Base-by-base conservation (phyloP, 2,888 invertebrate species). In the Selenia dentaria region DNA sequence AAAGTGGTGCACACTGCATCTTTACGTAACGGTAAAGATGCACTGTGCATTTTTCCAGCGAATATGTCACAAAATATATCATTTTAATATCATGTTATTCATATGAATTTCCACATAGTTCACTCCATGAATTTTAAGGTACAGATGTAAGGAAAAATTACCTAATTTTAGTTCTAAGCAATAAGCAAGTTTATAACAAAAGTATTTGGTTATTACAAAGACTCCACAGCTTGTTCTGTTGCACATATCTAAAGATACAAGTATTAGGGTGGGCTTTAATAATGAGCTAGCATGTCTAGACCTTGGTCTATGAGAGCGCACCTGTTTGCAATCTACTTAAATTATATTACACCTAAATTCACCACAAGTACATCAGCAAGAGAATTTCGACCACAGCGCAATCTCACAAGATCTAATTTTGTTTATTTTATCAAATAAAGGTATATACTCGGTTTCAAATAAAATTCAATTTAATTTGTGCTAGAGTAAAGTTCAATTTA, bases 211-310 rank as follows among this genome's bases (percentile, higher is more conserved):
- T n/a, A n/a, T n/a, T n/a, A n/a, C n/a, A n/a, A n/a, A n/a, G 1
- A 27, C 68, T 76, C 69, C 44, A 72, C 9, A 46, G 45, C 12
- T 64, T 64, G 41, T 50, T 20, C 42, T 32, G 42, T 47, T 48
- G 44, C 54, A 57, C 55, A 59, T 58, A 60, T 56, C 56, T 67
- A 57, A 62, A 61, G 8, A 59, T 62, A 49, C 50, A 49, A 51
- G 63, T 66, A 69, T 71, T 76, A 64, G 72, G 75, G 69, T 67
- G 63, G 70, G 72, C 68, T 77, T 82, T 79, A 83, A 79, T 82
- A 83, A 83, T 83, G 81, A 84, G 82, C 77, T 72, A 81, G 79
- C 77, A 51, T 70, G 85, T 84, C 84, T 84, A 83, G 84, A 84
- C 83, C 43, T n/a, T 44, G 54, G 52, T 50, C 43, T 48, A 41